Percentiles rank a stretch among this genome's conserved stretches.
These are phyloP conservation scores for Mastomys natalensis DNA, from an alignment of 2,113 vertebrate genomes.

Conservation along the genomic window DNA sequence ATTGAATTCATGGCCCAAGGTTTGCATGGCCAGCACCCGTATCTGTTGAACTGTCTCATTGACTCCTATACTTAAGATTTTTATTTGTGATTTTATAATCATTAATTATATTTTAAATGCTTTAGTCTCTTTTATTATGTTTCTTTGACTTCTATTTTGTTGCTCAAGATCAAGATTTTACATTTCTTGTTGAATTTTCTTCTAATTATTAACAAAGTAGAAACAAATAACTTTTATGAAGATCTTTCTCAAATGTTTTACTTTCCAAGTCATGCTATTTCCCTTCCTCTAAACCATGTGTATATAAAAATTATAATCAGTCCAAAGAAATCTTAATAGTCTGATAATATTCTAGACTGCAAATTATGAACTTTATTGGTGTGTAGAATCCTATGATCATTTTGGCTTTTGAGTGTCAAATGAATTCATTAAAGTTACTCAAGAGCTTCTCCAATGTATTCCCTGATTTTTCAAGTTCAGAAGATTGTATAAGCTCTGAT, in stretches of 20 bases:
- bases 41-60: neutral
- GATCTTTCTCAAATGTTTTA: neutral
- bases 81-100: neutral
- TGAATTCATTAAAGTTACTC: neutral
- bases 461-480: neutral
- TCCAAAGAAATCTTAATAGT: neutral
- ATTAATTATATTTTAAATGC: neutral
- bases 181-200: neutral
- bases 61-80: neutral
- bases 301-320: neutral
- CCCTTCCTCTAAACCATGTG: fast-evolving
- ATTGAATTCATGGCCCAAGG: neutral
- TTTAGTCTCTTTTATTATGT: neutral
- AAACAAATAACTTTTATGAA: neutral
- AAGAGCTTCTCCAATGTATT: neutral
- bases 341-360: neutral
- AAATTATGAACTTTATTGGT: neutral
- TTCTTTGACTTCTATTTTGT: neutral
- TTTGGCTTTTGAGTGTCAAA: neutral
- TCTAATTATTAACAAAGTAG: neutral
- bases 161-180: neutral
- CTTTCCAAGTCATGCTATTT: neutral
- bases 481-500: neutral
- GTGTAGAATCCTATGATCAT: neutral
- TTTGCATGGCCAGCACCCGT: no score